These are phyloP conservation scores for Psammodynastes pulverulentus DNA, from an alignment of 2,113 vertebrate genomes.

Conservation along the genomic window DNA sequence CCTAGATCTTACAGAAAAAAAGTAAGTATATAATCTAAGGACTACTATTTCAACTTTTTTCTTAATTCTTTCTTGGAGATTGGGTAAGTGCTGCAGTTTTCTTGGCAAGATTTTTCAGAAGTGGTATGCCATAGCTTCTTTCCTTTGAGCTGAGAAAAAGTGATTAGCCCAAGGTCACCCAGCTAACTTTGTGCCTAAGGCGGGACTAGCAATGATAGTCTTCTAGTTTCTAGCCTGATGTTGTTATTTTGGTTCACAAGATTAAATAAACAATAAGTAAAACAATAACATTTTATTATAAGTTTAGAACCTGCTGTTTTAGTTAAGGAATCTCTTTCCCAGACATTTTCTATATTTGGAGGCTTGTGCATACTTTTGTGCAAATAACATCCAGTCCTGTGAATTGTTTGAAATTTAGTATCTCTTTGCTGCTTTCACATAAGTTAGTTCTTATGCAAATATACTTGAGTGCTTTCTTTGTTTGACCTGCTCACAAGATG, in stretches of 20 bases:
- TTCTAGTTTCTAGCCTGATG: not conserved
- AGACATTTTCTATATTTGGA: not conserved
- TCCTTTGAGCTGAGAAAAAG: not conserved
- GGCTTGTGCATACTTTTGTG: not conserved
- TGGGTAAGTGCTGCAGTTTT: not conserved
- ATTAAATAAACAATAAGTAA: not conserved
- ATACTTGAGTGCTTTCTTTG: not conserved
- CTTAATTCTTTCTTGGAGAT: not conserved
- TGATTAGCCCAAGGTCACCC: not conserved
- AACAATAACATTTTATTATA: not conserved
- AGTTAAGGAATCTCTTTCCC: not conserved
- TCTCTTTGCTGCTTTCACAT: not conserved
- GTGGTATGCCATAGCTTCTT: not conserved
- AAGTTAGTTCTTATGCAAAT: not conserved
- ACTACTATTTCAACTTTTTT: not conserved
- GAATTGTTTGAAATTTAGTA: not conserved
- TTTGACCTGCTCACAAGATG: not conserved
- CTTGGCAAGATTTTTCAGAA: not conserved
- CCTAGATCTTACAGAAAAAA: conserved; percentile 87
- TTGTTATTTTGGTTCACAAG: conserved; percentile 28
- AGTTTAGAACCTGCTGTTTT: not conserved
- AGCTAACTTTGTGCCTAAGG: not conserved
- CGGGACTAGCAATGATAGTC: not conserved
- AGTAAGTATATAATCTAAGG: conserved; percentile 76
- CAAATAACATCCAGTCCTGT: not conserved